Evolutionary conservation across 2,113 vertebrate species (phyloP), one percentile per base, ranked within the genome.

Genomic region (Grallaria varia): DNA sequence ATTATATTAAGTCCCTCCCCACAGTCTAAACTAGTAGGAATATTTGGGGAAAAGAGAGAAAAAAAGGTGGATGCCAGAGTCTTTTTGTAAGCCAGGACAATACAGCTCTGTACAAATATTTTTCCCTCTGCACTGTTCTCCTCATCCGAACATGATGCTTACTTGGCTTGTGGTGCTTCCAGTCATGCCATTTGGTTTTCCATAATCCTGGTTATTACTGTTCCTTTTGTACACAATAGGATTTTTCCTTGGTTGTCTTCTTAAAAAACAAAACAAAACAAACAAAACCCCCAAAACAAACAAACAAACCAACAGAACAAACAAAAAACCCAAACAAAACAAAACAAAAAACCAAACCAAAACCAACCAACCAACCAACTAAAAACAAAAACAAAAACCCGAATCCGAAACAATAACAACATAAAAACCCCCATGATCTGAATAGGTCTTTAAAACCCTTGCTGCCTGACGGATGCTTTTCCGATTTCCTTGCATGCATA

Each of bases 291-390:
- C 12, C 8, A 25, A 53, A 24, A 4, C 1, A 21, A 35, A 7
- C 5, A 21, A 47, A 23, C n/a, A n/a, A n/a, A n/a, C n/a, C n/a
- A n/a, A n/a, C n/a, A n/a, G n/a, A n/a, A n/a, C n/a, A n/a, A n/a
- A n/a, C n/a, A n/a, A 47, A 10, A 42, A 42, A 42, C 40, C 40
- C 40, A n/a, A n/a, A n/a, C n/a, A n/a, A 44, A 44, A 44, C 42
- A 44, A 47, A 9, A 20, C 22, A 47, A 47, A 47, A 23, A 22
- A 10, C 47, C 5, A 53, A 44, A 47, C 12, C 8, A 25, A 53
- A 24, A 4, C 1, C 25, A 35, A 7, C 5, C 47, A 47, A 23
- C n/a, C n/a, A n/a, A n/a, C n/a, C n/a, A n/a, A n/a, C n/a, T n/a
- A n/a, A n/a, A n/a, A n/a, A n/a, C n/a, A n/a, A n/a, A n/a, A n/a